Conservation (phyloP, 30 jellyfish, hydroid and myxozoan species). For the Aurelia aurita region DNA sequence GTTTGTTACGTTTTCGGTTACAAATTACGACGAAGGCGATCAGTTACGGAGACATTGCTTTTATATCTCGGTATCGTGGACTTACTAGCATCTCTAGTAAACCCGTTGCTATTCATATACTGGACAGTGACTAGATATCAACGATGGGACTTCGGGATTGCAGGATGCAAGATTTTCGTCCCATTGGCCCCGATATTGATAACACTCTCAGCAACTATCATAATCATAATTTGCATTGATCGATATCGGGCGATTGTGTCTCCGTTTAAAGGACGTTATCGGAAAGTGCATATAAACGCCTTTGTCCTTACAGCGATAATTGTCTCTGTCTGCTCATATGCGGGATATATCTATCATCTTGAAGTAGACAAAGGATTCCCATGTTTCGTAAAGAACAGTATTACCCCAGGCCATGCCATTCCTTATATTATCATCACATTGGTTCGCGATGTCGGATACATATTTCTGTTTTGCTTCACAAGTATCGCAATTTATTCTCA, state of each 20-base stretch:
- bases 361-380: slow-evolving; percentile 18
- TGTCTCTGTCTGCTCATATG: slow-evolving; percentile 12
- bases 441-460: slow-evolving; percentile 30
- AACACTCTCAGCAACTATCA: slow-evolving; percentile 59
- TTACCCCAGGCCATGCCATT: slow-evolving; percentile 7
- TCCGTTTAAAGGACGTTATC: slow-evolving; percentile 46
- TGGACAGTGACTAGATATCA: slow-evolving; percentile 48
- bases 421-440: background rate
- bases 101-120: slow-evolving; percentile 57
- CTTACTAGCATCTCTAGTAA: slow-evolving; percentile 60
- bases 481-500: slow-evolving; percentile 14
- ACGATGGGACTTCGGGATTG: slow-evolving; percentile 73
- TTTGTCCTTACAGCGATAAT: slow-evolving; percentile 3
- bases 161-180: slow-evolving; percentile 63
- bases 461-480: slow-evolving; percentile 21
- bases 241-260: slow-evolving; percentile 58
- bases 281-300: slow-evolving; percentile 7
- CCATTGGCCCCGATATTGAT: slow-evolving; percentile 41
- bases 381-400: background rate
- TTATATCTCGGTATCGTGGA: slow-evolving; percentile 65
- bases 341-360: background rate
- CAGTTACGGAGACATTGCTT: slow-evolving; percentile 55
- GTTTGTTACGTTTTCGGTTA: slow-evolving; percentile 72
- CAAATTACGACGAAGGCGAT: slow-evolving; percentile 16
- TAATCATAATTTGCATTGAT: slow-evolving; percentile 49